Evolutionary conservation across 2,113 vertebrate species (phyloP).

Genomic region (Rhynchomys soricoides): DNA sequence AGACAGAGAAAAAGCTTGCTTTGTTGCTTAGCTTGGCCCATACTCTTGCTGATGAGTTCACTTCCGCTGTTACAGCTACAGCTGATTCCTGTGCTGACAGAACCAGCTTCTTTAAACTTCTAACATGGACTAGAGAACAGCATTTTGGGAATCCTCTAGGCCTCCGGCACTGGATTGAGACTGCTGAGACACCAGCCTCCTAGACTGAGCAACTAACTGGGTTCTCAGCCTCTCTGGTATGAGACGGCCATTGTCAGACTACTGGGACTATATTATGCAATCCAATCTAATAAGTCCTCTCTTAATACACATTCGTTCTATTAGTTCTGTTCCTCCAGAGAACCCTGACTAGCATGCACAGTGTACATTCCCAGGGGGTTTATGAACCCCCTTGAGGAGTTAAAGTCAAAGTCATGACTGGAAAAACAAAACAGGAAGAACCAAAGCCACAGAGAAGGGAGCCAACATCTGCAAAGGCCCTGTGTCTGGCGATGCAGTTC

Average conservation of each 20-base stretch:
- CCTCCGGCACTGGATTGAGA: not conserved
- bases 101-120: not conserved
- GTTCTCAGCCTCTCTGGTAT: not conserved
- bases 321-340: not conserved
- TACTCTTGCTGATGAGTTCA: not conserved
- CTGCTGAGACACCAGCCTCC: too few species aligned
- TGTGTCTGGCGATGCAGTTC: not conserved
- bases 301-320: not conserved
- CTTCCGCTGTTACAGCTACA: not conserved
- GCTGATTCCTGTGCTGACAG: not conserved
- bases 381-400: not conserved
- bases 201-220: not conserved
- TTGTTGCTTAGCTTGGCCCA: not conserved
- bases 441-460: not conserved
- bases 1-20: not conserved
- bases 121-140: not conserved
- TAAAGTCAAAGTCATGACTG: constrained; percentile 5
- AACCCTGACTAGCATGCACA: not conserved
- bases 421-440: not conserved
- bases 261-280: not conserved
- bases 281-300: not conserved
- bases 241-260: not conserved
- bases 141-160: not conserved
- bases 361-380: not conserved
- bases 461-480: not conserved